Conservation (phyloP, 2,888 invertebrate species). For the Eupithecia dodoneata region DNA sequence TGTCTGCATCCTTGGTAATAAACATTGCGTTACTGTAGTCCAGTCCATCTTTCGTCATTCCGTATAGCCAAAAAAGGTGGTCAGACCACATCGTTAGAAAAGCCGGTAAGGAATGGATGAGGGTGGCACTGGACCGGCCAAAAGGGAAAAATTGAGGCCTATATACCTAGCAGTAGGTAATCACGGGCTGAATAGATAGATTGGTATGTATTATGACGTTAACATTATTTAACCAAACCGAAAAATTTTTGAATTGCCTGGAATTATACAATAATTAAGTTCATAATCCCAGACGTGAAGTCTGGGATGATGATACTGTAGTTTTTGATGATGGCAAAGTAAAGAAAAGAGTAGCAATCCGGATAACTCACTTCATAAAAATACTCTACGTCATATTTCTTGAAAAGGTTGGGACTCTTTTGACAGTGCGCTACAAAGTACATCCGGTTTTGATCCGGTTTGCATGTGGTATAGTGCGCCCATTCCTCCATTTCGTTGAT, state of each 20-base stretch:
- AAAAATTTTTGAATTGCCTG: not conserved
- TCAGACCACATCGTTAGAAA: not conserved
- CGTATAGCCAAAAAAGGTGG: not conserved
- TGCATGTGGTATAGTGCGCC: slow-evolving; percentile 71
- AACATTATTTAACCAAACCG: not conserved
- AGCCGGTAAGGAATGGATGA: not conserved
- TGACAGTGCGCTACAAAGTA: slow-evolving; percentile 81
- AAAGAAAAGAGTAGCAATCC: too few relatives aligned
- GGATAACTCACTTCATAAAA: slow-evolving; percentile 77
- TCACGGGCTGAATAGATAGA: too few relatives aligned
- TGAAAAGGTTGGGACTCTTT: slow-evolving; percentile 74
- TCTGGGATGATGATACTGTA: too few relatives aligned
- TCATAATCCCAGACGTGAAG: not conserved
- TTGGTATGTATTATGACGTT: too few relatives aligned
- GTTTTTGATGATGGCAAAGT: too few relatives aligned
- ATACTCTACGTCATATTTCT: slow-evolving; percentile 70
- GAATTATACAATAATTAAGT: not conserved
- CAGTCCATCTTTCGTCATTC: not conserved
- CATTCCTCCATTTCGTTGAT: slow-evolving; percentile 79
- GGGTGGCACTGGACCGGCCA: not conserved
- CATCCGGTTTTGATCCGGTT: slow-evolving; percentile 72
- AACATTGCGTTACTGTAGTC: not conserved
- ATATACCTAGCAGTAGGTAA: too few relatives aligned
- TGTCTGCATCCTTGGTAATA: not conserved
- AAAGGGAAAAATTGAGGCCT: not conserved